Base-by-base conservation (phyloP, 2,888 invertebrate genomes). In the Aphrophora alni region DNA sequence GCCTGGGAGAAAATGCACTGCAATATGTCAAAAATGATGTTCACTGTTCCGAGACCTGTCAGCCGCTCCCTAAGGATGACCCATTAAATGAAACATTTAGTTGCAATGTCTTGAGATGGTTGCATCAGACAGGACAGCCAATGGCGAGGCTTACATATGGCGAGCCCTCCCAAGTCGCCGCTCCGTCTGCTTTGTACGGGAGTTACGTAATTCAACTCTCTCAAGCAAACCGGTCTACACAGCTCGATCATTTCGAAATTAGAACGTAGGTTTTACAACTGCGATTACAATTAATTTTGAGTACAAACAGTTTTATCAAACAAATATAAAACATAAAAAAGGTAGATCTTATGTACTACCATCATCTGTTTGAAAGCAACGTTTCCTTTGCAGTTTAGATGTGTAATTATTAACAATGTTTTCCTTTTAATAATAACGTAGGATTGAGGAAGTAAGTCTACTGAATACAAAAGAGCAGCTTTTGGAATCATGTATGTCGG, bases 161-260 rank as follows among this genome's bases (percentile, higher is more conserved):
- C 59, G 59, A 59, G 59, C 59, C 59, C 59, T 21, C 59, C 59
- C 59, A 59, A 59, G 59, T 59, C 59, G 59, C 59, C 59, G 59
- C 12, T 0, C 21, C n/a, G 59, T 59, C 59, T 59, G 59, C 44
- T 14, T 14, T 14, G 8, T 44, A 10, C 44, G 14, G 8, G 33
- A 4, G 7, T 44, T 44, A 59, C 59, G 21, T 59, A 59, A 59
- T 12, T n/a, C 7, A 4, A 21, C 59, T 59, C 59, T 59, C 21
- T 1, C 59, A 21, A 59, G 33, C 59, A 59, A 59, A 59, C 59
- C 59, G 59, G 59, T 59, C 59, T 59, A 59, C 12, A 14, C 33
- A 10, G 33, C 10, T 4, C 33, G 33, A 10, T 7, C 44, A 12
- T 44, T 44, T 44, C 44, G 44, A 44, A 44, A 44, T 44, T 44